Evolutionary conservation across 2,113 vertebrate genomes (phyloP).

Genomic region (Mormyrus lacerda): DNA sequence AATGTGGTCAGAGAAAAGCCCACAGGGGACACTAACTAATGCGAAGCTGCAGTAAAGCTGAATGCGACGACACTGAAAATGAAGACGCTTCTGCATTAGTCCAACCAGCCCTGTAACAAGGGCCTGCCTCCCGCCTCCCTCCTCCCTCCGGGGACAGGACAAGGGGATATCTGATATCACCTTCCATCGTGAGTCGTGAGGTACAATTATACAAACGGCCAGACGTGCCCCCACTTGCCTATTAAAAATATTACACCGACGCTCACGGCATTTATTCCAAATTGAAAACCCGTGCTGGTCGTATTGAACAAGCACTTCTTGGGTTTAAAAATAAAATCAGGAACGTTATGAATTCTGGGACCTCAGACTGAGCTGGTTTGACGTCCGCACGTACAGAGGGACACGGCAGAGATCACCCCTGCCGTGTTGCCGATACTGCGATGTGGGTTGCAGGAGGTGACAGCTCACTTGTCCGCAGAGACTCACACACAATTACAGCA

Average conservation of each 20-base stretch:
- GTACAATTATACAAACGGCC: not conserved
- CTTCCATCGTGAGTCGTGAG: not conserved
- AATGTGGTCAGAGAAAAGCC: conserved; percentile 18
- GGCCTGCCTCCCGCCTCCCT: not conserved
- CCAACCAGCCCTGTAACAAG: not conserved
- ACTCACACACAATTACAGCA: not conserved
- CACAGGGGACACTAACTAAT: not conserved
- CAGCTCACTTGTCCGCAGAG: not conserved
- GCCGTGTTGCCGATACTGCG: not conserved
- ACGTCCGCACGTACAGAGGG: not conserved
- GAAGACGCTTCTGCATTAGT: not conserved
- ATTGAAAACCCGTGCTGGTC: not conserved
- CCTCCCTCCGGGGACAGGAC: not conserved
- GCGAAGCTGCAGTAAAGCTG: not conserved
- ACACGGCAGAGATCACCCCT: not conserved
- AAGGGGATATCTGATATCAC: not conserved
- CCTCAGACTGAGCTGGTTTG: not conserved
- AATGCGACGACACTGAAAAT: not conserved
- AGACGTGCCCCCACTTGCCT: not conserved
- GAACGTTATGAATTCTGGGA: not conserved
- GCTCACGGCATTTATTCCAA: not conserved
- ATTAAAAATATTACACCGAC: not conserved
- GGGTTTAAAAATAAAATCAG: not conserved
- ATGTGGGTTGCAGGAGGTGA: not conserved
- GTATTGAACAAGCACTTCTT: not conserved